Conservation (phyloP, 23 tunicate species). For the Trididemnum clinides region DNA sequence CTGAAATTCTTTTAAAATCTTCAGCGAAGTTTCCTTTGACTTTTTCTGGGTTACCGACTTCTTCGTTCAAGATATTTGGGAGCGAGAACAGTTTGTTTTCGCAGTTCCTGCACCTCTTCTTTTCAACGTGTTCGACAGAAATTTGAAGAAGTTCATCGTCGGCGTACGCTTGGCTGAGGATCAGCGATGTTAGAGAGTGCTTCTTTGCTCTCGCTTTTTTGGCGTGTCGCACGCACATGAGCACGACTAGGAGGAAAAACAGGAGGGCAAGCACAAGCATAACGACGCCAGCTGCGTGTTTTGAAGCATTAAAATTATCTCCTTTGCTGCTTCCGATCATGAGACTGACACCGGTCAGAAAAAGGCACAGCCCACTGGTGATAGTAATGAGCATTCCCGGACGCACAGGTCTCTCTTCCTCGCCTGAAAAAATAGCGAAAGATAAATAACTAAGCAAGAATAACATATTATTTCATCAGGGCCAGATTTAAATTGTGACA, state of each 20-base stretch:
- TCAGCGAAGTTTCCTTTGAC: no score
- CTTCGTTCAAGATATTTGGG: no score
- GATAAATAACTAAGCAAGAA: neutral
- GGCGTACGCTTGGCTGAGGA: neutral
- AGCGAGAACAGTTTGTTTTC: no score
- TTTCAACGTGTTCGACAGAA: neutral
- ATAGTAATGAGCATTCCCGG: neutral
- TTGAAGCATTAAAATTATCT: neutral
- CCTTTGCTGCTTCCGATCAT: neutral
- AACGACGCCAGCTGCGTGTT: neutral
- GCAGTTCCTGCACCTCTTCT: neutral
- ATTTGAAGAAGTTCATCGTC: neutral
- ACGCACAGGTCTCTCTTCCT: neutral
- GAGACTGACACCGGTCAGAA: neutral
- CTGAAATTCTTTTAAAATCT: no score
- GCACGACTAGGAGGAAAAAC: neutral
- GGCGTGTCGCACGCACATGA: neutral
- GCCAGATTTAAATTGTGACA: no score
- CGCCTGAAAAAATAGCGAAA: neutral
- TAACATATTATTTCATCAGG: neutral
- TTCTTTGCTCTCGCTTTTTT: neutral
- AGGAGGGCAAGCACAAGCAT: neutral
- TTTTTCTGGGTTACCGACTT: no score
- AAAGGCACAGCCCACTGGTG: neutral
- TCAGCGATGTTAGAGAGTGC: neutral